Base-by-base conservation (phyloP, 2,888 invertebrate species). In the Spisula solida region DNA sequence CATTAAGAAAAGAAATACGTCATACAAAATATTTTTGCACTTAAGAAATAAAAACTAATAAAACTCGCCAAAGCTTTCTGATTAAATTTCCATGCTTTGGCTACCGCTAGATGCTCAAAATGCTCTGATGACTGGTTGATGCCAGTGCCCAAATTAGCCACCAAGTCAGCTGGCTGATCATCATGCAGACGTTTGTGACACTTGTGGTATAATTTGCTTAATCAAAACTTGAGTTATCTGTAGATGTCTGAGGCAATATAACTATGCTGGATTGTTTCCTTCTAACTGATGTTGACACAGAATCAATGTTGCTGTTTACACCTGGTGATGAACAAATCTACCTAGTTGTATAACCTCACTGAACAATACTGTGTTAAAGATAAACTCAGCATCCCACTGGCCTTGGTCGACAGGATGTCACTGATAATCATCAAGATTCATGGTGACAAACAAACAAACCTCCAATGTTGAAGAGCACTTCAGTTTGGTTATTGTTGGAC, bases 241-340 rank as follows among this genome's bases (percentile, higher is more conserved):
- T 25, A 66, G 60, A 25, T 66, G n/a, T 25, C n/a, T 25, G 25
- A 66, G 5, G 25, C 8, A 25, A 12, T 66, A 66, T 60, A 60
- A 60, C 60, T 60, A n/a, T 60, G 25, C 25, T n/a, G 60, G 60
- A 66, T n/a, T 25, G 2, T 20, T n/a, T 25, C 6, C 60, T 25
- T 66, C 60, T n/a, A 66, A 0, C 1, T 66, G 82, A 87, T 87
- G 82, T 87, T 87, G 87, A 87, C 87, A 78, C 18, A 47, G 82
- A 87, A 87, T 87, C 79, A 82, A 87, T 87, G 79, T 87, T 51
- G 12, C n/a, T 41, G 87, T 78, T 20, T 82, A 75, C 87, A 87
- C 87, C 87, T 87, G 87, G 87, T 51, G 87, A 87, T 79, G 25
- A 56, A 82, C 51, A 25, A 20, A 87, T 87, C 87, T 82, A n/a